Percentiles rank a stretch among this genome's conserved stretches.
These are phyloP conservation scores for Tethya wilhelma DNA, from an alignment of 37 sponge, comb jelly and placozoan genomes.

Conservation along the genomic window DNA sequence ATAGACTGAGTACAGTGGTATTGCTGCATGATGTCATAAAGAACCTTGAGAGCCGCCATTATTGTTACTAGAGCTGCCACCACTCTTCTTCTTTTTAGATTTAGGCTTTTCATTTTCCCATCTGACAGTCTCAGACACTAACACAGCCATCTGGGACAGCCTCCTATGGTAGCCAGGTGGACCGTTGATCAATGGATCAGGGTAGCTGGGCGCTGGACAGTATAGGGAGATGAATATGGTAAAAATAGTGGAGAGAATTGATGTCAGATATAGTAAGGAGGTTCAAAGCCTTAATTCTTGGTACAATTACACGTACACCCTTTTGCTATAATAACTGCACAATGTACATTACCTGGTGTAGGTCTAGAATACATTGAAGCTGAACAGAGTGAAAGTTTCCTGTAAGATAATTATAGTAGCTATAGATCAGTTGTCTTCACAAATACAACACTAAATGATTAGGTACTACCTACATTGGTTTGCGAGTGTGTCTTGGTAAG, in stretches of 20 bases:
- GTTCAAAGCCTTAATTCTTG: too few relatives aligned
- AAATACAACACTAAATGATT: neutral
- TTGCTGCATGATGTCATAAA: too few relatives aligned
- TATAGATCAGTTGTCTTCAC: neutral
- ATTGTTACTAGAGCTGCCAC: neutral
- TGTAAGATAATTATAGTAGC: neutral
- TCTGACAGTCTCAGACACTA: slow-evolving; percentile 29
- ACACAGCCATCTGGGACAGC: slow-evolving; percentile 26
- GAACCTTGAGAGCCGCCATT: neutral
- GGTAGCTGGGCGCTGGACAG: slow-evolving; percentile 6
- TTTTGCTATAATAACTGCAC: too few relatives aligned
- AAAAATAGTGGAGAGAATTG: neutral
- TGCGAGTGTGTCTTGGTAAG: neutral
- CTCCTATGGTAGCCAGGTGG: slow-evolving; percentile 32
- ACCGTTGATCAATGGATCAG: slow-evolving; percentile 14
- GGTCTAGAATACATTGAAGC: neutral
- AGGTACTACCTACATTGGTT: neutral
- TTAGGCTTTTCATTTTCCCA: slow-evolving; percentile 14
- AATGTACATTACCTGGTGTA: neutral
- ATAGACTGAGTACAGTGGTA: too few relatives aligned
- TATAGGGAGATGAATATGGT: neutral
- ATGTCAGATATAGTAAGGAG: too few relatives aligned
- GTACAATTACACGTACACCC: too few relatives aligned
- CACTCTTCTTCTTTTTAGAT: neutral
- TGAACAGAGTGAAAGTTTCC: neutral